Evolutionary conservation across 92 coral and sea anemone species (phyloP).

Genomic region (Ricordea florida): DNA sequence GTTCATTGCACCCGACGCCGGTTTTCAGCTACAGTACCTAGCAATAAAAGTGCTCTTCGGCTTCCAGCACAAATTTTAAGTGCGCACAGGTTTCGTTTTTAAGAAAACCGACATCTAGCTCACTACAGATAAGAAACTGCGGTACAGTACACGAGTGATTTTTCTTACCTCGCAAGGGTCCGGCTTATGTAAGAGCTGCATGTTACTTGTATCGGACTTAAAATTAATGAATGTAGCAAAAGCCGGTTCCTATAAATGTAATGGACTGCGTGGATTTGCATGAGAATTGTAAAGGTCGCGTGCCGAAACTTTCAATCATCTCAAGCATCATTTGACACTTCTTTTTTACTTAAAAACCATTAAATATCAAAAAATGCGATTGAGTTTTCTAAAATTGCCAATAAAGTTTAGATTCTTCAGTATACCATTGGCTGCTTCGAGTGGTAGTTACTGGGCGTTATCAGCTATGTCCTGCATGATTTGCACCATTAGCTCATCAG

Average conservation of each 20-base stretch:
- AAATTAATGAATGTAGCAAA: not conserved
- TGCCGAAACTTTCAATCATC: not conserved
- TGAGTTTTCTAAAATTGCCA: not conserved
- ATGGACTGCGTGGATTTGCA: constrained; percentile 11
- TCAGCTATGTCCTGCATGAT: too few species aligned
- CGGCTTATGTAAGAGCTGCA: not conserved
- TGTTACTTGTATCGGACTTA: not conserved
- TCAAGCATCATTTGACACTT: not conserved
- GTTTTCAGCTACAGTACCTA: too few species aligned
- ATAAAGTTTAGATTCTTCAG: not conserved
- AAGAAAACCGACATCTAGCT: too few species aligned
- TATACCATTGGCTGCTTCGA: constrained; percentile 27
- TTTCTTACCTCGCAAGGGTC: too few species aligned
- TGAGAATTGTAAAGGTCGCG: constrained; percentile 6
- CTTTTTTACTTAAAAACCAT: not conserved
- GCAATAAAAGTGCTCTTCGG: too few species aligned
- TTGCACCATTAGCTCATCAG: too few species aligned
- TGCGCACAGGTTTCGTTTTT: too few species aligned
- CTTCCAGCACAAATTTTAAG: too few species aligned
- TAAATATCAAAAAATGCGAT: constrained; percentile 11
- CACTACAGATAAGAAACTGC: too few species aligned
- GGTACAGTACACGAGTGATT: too few species aligned
- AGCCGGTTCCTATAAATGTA: not conserved
- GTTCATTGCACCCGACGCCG: too few species aligned
- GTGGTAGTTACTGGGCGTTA: not conserved